These are phyloP conservation scores for Littorina saxatilis DNA, from an alignment of 1,140 invertebrate genomes.

Conservation along the genomic window DNA sequence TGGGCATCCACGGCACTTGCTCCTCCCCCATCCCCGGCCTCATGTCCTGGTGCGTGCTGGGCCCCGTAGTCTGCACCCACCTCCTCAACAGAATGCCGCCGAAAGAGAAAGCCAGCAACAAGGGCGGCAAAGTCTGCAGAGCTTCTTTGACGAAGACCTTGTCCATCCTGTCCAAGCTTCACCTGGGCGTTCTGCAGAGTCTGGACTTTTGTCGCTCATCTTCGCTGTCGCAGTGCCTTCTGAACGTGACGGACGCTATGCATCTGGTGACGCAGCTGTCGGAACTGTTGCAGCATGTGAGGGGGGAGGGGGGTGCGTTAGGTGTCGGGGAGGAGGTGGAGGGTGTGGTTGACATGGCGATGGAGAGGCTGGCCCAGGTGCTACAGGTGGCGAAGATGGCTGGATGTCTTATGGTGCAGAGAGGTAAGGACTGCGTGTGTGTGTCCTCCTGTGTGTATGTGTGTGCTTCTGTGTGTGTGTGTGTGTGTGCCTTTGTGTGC, in stretches of 20 bases:
- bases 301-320: slow-evolving; percentile 20
- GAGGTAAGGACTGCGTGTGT: slow-evolving; percentile 43
- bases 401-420: slow-evolving; percentile 47
- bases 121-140: not conserved
- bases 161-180: slow-evolving; percentile 59
- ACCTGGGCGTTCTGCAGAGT: slow-evolving; percentile 66
- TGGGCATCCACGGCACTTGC: slow-evolving; percentile 64
- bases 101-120: not conserved
- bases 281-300: slow-evolving; percentile 40
- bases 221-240: slow-evolving; percentile 61
- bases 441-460: not conserved
- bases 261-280: slow-evolving; percentile 48
- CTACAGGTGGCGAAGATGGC: slow-evolving; percentile 66
- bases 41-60: slow-evolving; percentile 68
- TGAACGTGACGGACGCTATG: slow-evolving; percentile 48
- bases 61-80: slow-evolving; percentile 57
- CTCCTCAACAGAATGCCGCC: slow-evolving; percentile 27
- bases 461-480: not conserved
- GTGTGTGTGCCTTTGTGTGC: not conserved
- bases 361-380: slow-evolving; percentile 67
- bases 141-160: not conserved
- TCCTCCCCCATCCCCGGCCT: slow-evolving; percentile 67
- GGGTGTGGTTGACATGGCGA: slow-evolving; percentile 42
- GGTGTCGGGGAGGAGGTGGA: slow-evolving; percentile 39
- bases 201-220: slow-evolving; percentile 62